Evolutionary conservation across 2,888 invertebrate genomes (phyloP).

Genomic region (Drosophila trichaetosa): DNA sequence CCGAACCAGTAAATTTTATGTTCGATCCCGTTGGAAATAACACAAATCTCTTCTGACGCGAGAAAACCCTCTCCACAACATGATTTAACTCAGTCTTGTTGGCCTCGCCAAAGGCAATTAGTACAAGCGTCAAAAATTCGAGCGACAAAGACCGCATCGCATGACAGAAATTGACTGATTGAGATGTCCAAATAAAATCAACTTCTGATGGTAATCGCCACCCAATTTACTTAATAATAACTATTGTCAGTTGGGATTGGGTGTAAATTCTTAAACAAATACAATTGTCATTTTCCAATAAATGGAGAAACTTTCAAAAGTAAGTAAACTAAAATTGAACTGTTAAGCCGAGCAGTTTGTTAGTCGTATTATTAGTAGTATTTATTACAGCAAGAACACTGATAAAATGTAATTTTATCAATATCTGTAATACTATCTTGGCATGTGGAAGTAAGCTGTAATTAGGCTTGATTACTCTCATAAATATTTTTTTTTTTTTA

Average conservation of each 20-base stretch:
- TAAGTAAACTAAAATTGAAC: background rate
- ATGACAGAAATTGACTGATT: slow-evolving; percentile 64
- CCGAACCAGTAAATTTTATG: slow-evolving; percentile 77
- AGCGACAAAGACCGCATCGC: slow-evolving; percentile 42
- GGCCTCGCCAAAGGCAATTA: background rate
- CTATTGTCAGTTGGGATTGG: background rate
- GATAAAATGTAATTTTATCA: background rate
- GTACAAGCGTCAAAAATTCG: slow-evolving; percentile 13
- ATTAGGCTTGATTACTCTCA: background rate
- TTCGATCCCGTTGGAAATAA: slow-evolving; percentile 78
- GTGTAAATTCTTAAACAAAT: slow-evolving; percentile 58
- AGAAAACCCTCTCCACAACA: slow-evolving; percentile 74
- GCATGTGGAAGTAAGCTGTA: background rate
- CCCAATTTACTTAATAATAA: slow-evolving; percentile 28
- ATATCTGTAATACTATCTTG: background rate
- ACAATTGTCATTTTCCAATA: slow-evolving; percentile 4
- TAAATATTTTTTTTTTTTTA: background rate
- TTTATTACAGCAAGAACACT: background rate
- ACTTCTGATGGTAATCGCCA: background rate
- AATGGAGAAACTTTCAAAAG: background rate
- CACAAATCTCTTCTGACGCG: slow-evolving; percentile 79
- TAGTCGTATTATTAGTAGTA: background rate
- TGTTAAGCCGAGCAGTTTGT: background rate
- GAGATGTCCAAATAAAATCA: slow-evolving; percentile 34
- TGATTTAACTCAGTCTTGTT: slow-evolving; percentile 61